phyloP scores from a whole-genome alignment of 2,113 vertebrate genomes.

The Sclerurus mexicanus region DNA sequence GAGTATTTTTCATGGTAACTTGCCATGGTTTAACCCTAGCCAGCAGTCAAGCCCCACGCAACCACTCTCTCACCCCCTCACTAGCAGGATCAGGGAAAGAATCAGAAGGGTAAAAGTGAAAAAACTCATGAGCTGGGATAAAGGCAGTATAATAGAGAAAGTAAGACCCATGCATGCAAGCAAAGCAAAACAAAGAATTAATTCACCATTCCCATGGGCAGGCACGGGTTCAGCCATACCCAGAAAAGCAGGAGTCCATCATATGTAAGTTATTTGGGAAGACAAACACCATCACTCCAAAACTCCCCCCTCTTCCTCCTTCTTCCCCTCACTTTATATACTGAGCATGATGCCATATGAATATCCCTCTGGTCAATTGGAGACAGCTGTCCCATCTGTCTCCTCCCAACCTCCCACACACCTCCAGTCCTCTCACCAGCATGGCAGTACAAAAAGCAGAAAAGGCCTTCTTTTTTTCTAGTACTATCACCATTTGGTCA shows the following conservation, averaged over 20 bases:
- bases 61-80: rapidly evolving
- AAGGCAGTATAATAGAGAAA: not conserved
- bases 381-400: not conserved
- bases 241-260: not conserved
- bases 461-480: not conserved
- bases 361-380: not conserved
- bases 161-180: not conserved
- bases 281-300: rapidly evolving
- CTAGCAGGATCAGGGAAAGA: not conserved
- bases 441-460: not conserved
- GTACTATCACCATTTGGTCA: not conserved
- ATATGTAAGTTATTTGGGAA: not conserved
- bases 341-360: not conserved
- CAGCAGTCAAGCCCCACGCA: not conserved
- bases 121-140: not conserved
- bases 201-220: not conserved
- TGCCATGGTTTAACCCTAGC: not conserved
- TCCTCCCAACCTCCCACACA: not conserved
- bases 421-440: not conserved
- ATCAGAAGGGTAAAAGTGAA: not conserved
- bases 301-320: not conserved
- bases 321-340: not conserved
- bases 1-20: not conserved
- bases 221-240: not conserved
- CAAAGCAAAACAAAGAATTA: not conserved